phyloP scores from a whole-genome alignment of 1,140 invertebrate genomes.

The Druon quercuslanigerum region DNA sequence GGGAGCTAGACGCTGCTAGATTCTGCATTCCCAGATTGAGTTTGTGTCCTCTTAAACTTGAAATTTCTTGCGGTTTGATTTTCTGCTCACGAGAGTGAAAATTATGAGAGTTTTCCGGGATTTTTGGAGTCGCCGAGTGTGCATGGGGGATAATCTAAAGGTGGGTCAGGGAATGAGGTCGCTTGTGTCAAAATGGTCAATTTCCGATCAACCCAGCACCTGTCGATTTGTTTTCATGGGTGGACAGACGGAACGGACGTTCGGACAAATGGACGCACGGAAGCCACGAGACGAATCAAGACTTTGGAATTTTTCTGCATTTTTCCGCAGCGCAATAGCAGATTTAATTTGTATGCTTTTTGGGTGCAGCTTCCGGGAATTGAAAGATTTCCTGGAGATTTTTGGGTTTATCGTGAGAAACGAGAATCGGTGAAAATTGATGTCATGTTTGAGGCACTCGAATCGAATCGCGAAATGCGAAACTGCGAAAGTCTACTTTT shows the following conservation, averaged over 20 bases:
- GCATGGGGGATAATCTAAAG: not conserved
- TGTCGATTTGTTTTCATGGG: slow-evolving; percentile 50
- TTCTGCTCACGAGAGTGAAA: not conserved
- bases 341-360: not conserved
- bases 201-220: slow-evolving; percentile 39
- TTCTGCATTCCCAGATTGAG: slow-evolving; percentile 23
- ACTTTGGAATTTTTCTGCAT: not conserved
- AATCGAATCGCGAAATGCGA: not conserved
- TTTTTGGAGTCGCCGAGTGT: too few species aligned
- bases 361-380: not conserved
- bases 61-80: slow-evolving; percentile 8
- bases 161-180: slow-evolving; percentile 32
- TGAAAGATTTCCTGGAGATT: not conserved
- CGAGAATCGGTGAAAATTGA: not conserved
- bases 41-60: slow-evolving; percentile 2
- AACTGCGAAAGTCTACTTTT: not conserved
- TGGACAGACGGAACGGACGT: not conserved
- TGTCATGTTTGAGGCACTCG: not conserved
- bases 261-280: slow-evolving; percentile 33
- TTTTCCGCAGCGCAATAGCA: not conserved
- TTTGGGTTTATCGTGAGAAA: not conserved
- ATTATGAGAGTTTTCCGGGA: not conserved
- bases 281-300: slow-evolving; percentile 22
- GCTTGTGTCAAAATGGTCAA: slow-evolving; percentile 58
- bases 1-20: not conserved